Evolutionary conservation across 1,140 invertebrate genomes (phyloP).

Genomic region (Micrasema minimum): DNA sequence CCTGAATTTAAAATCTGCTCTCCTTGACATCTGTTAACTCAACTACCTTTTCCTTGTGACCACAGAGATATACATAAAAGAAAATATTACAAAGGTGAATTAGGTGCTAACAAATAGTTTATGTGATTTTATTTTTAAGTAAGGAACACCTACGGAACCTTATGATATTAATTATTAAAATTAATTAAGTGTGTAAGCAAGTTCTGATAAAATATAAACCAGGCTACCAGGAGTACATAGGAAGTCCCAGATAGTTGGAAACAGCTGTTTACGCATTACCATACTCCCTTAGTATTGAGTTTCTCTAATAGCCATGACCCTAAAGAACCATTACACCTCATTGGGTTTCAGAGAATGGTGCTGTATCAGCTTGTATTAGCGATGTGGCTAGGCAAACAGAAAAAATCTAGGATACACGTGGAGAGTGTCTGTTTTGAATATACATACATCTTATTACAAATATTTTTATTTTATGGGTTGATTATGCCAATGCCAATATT

Average conservation of each 20-base stretch:
- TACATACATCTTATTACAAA: not conserved
- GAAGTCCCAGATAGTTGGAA: not conserved
- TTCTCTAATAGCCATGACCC: conserved; percentile 1
- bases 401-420: not conserved
- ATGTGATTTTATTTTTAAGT: no score
- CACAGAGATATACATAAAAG: no score
- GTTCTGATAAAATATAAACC: no score
- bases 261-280: conserved; percentile 15
- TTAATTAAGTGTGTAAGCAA: no score
- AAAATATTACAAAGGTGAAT: no score
- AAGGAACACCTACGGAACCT: no score
- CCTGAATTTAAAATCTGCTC: no score
- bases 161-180: no score
- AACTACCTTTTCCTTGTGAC: no score
- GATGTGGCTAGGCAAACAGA: not conserved
- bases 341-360: not conserved
- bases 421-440: no score
- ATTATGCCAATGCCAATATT: not conserved
- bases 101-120: no score
- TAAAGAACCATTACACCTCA: not conserved
- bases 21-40: no score
- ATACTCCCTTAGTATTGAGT: not conserved
- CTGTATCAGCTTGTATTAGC: conserved; percentile 1
- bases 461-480: not conserved
- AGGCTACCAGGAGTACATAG: not conserved